Conservation (phyloP, 2,888 invertebrate genomes). For the Deilephila porcellus region DNA sequence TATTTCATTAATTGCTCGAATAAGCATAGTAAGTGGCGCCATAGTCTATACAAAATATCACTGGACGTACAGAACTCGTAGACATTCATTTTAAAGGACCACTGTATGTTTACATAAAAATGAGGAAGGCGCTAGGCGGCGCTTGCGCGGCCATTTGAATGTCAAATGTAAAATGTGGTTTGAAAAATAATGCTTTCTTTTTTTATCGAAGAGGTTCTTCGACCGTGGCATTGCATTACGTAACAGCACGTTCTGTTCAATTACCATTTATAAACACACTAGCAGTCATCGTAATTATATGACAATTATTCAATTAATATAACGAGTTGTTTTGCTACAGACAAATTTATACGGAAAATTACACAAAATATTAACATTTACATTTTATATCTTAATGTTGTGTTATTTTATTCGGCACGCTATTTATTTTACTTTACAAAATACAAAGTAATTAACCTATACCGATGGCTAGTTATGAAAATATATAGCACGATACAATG, state of each 20-base stretch:
- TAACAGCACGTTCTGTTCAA: too few relatives aligned
- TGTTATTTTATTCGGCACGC: too few relatives aligned
- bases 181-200: conserved; percentile 66
- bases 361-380: too few relatives aligned
- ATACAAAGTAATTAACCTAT: too few relatives aligned
- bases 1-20: too few relatives aligned
- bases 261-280: too few relatives aligned
- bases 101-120: conserved; percentile 58
- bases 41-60: conserved; percentile 44
- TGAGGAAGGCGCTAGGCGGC: conserved; percentile 42
- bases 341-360: too few relatives aligned
- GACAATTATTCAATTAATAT: background rate
- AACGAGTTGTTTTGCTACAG: background rate
- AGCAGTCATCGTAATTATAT: background rate
- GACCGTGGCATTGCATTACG: conserved; percentile 47
- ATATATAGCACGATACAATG: too few relatives aligned
- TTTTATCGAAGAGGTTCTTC: conserved; percentile 59
- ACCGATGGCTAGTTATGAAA: too few relatives aligned
- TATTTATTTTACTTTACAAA: too few relatives aligned
- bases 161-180: conserved; percentile 69
- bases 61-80: conserved; percentile 50
- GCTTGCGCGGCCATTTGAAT: conserved; percentile 72
- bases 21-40: background rate
- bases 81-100: conserved; percentile 58
- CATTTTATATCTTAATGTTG: too few relatives aligned